These are phyloP conservation scores for Drosophila atripex DNA, from an alignment of 2,888 invertebrate genomes.

Conservation along the genomic window DNA sequence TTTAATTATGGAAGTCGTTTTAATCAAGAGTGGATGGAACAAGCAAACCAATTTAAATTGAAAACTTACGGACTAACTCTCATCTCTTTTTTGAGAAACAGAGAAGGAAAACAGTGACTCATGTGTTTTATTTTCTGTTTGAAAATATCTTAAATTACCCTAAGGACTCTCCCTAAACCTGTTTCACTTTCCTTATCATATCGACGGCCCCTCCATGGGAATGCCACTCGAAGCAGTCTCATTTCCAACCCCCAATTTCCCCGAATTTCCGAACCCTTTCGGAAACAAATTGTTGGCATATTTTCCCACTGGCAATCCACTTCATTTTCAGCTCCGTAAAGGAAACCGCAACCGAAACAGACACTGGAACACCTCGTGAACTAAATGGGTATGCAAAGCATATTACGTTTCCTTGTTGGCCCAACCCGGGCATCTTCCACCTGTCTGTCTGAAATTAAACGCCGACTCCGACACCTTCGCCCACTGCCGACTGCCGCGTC, in stretches of 20 bases:
- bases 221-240: constrained; percentile 21
- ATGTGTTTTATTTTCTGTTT: neutral
- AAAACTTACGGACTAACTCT: neutral
- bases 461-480: constrained; percentile 40
- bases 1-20: constrained; percentile 38
- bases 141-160: constrained; percentile 9
- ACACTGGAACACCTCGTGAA: constrained; percentile 36
- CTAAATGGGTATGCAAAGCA: constrained; percentile 52
- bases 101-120: constrained; percentile 3
- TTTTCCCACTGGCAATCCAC: constrained; percentile 27
- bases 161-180: constrained; percentile 3
- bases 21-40: constrained; percentile 5
- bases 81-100: neutral
- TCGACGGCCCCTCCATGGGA: constrained; percentile 11
- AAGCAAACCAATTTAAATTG: neutral
- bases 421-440: constrained; percentile 11
- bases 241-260: constrained; percentile 34
- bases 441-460: constrained; percentile 54
- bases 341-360: constrained; percentile 52
- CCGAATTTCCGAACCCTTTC: constrained; percentile 19
- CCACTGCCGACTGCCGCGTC: neutral
- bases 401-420: constrained; percentile 34
- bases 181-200: constrained; percentile 16
- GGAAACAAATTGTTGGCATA: constrained; percentile 21
- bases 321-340: constrained; percentile 23